Conservation (phyloP, 2,113 vertebrate species). For the Microtus oregoni region DNA sequence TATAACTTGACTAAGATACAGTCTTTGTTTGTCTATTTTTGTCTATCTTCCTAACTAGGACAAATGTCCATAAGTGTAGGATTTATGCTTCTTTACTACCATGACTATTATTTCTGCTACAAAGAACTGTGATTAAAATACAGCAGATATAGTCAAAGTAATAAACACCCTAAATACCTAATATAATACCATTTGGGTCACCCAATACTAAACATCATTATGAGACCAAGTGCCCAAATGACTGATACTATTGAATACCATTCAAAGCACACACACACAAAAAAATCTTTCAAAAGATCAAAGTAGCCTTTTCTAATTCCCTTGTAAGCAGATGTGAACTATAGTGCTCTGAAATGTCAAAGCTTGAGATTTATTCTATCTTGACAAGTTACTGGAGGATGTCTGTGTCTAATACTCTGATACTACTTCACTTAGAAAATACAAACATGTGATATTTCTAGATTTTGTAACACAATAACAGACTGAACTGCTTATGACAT, state of each 20-base stretch:
- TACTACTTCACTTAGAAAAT: slow-evolving; percentile 7
- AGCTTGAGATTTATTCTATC: slow-evolving; percentile 31
- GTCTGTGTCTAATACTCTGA: not conserved
- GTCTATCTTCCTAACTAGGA: not conserved
- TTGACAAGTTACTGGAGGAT: slow-evolving; percentile 25
- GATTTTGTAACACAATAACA: slow-evolving; percentile 7
- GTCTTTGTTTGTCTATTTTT: not conserved
- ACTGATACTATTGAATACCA: not conserved
- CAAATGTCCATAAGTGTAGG: not conserved
- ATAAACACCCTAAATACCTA: not conserved
- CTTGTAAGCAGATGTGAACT: slow-evolving; percentile 26
- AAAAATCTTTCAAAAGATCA: slow-evolving; percentile 17
- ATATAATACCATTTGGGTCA: not conserved
- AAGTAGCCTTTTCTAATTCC: slow-evolving; percentile 9
- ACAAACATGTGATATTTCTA: not conserved
- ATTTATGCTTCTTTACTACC: not conserved
- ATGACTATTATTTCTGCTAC: not conserved
- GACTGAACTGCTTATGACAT: not conserved
- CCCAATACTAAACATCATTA: not conserved
- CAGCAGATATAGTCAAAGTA: not conserved
- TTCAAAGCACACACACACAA: not conserved
- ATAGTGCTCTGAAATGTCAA: slow-evolving; percentile 6
- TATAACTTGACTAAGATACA: not conserved
- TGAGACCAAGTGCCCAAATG: slow-evolving; percentile 25
- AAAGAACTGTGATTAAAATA: not conserved